Base-by-base conservation (phyloP, 2,113 vertebrate genomes). In the Otolemur garnettii region DNA sequence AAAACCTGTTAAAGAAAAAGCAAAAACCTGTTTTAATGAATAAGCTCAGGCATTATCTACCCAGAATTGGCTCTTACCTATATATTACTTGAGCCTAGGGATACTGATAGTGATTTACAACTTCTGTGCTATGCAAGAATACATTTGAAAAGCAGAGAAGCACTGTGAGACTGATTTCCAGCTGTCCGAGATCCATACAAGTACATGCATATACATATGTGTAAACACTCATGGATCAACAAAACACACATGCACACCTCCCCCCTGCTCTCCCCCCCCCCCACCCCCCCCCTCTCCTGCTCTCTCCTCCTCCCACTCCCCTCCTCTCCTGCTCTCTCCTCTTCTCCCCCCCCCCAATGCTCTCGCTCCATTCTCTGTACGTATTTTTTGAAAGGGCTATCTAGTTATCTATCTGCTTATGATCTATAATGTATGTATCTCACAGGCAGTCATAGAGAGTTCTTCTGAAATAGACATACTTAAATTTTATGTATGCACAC, bases 131-230 rank as follows among this genome's bases (percentile, higher is more conserved):
- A 4, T 55, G 17, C 38, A 97, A 71, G 9, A 94, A 90, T 62
- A 11, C 33, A 96, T 42, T 96, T 89, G 69, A 75, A 87, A 92
- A 80, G 35, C n/a, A 85, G 24, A 57, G 7, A 82, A 94, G 91
- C 18, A 87, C 86, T 57, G 17, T 93, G 74, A 90, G 53, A 93
- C 55, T 87, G 60, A 95, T 35, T 88, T 95, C 66, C 28, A 68
- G 71, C 22, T 13, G 59, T 62, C 21, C 42, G 64, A n/a, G 82
- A 57, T 68, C 30, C n/a, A 91, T 30, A 91, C 60, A 15, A 57
- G 84, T 59, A 13, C 64, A 7, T 68, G 74, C 15, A 45, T 22
- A 69, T 1, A 55, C 42, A 60, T 50, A 69, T 13, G 17, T 19
- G 6, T 50, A 62, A 4, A 68, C 1, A 60, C 15, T 68, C 21